These are phyloP conservation scores for Tetrapedia diversipes DNA, from an alignment of 2,888 invertebrate genomes.

Conservation along the genomic window DNA sequence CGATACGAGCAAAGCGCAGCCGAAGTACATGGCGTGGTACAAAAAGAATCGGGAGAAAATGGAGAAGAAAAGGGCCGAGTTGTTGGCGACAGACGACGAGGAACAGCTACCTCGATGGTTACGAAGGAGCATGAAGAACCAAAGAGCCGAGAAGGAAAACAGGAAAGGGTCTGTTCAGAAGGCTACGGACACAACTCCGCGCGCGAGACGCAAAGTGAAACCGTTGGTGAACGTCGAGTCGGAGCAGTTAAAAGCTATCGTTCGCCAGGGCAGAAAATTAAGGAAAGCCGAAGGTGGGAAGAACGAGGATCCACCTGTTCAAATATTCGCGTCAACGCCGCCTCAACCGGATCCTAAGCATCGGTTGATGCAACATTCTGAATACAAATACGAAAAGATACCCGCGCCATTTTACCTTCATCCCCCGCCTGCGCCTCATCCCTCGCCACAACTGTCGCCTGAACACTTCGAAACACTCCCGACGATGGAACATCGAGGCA, in stretches of 20 bases:
- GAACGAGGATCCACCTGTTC: slow-evolving; percentile 74
- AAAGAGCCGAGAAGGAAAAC: slow-evolving; percentile 56
- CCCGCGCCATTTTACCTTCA: slow-evolving; percentile 79
- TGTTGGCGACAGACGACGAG: slow-evolving; percentile 68
- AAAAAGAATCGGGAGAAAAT: slow-evolving; percentile 78
- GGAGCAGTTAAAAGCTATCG: slow-evolving; percentile 80
- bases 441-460: slow-evolving; percentile 76
- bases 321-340: slow-evolving; percentile 79
- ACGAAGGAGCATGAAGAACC: slow-evolving; percentile 64
- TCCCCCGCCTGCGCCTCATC: slow-evolving; percentile 78
- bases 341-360: slow-evolving; percentile 84
- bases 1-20: slow-evolving; percentile 71
- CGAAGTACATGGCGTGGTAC: slow-evolving; percentile 82
- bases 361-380: slow-evolving; percentile 90
- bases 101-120: slow-evolving; percentile 72
- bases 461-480: slow-evolving; percentile 67
- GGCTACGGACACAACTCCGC: slow-evolving; percentile 70
- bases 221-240: slow-evolving; percentile 81
- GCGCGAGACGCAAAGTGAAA: slow-evolving; percentile 72
- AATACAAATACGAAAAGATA: slow-evolving; percentile 88
- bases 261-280: slow-evolving; percentile 81
- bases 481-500: slow-evolving; percentile 21
- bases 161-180: slow-evolving; percentile 53
- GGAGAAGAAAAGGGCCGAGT: slow-evolving; percentile 74
- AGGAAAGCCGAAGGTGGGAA: slow-evolving; percentile 83